Base-by-base conservation (phyloP, 1,140 invertebrate species). In the Megalopta genalis region DNA sequence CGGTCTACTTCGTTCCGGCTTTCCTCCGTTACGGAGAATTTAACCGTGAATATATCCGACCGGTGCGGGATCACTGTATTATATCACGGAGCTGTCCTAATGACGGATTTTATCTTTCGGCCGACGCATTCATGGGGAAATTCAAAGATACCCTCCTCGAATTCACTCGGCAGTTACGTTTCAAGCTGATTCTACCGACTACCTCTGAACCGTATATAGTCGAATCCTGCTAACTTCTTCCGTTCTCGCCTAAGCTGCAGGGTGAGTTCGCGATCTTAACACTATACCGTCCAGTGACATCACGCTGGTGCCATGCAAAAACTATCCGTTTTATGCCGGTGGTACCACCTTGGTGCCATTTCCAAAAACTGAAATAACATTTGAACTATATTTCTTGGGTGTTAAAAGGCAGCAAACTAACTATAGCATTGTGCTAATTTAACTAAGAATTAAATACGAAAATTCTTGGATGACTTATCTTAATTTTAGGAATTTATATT, bases 1-100 rank as follows among this genome's bases (percentile, higher is more conserved):
- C 82, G 84, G 86, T 88, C 81, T 87, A 70, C 74, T 81, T 70
- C 81, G 78, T 66, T 62, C 67, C 16, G 72, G 49, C 27, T 71
- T 6, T 74, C 65, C 57, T 74, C 21, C 62, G 1, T 49, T 18
- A 46, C 69, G 21, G 25, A 0, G 54, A 67, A 67, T 39, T 66
- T 54, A 49, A 27, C 75, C 37, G 32, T 49, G 52, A 74, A 62
- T 74, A 74, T 46, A 54, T 37, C 37, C 57, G 39, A 23, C 46
- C 16, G 18, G 16, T 14, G 27, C n/a, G 25, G n/a, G n/a, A 62
- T 57, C 27, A 25, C 27, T 21, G 46, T 52, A 32, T 25, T 39
- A 62, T 65, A n/a, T 60, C 25, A 69, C 64, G 16, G 39, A 12
- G 27, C 39, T 37, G 52, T 42, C 64, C 54, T 60, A 76, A 76